Percentiles rank a stretch among this genome's conserved stretches.
phyloP scores from a whole-genome alignment of 2,888 invertebrate genomes.

The Aplocera efformata region DNA sequence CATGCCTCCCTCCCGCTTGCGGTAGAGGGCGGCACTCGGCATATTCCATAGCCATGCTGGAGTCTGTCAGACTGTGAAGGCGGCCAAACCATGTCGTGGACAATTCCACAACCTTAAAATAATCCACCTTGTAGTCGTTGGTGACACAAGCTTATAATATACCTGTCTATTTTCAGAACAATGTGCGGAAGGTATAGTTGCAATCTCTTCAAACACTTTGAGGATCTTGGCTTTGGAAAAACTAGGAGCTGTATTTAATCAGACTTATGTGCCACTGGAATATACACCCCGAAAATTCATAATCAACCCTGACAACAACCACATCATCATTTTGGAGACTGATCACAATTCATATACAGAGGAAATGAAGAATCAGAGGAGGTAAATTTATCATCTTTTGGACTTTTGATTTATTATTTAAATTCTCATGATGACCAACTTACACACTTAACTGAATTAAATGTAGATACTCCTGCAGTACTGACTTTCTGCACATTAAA shows the following conservation, averaged over 20 bases:
- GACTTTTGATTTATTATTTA: neutral
- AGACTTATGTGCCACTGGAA: constrained; percentile 94
- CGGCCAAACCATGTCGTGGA: constrained; percentile 86
- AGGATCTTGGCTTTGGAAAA: constrained; percentile 98
- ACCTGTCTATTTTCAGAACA: constrained; percentile 83
- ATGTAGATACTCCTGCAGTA: constrained; percentile 74
- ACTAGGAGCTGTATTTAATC: constrained; percentile 98
- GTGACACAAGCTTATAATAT: neutral
- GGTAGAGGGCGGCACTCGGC: constrained; percentile 80
- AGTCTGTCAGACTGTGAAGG: constrained; percentile 84
- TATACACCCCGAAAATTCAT: constrained; percentile 98
- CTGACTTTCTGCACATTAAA: constrained; percentile 42
- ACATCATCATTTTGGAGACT: constrained; percentile 95
- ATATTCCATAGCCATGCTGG: constrained; percentile 88
- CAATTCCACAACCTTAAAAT: constrained; percentile 47
- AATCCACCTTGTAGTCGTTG: no score
- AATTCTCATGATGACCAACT: constrained; percentile 58
- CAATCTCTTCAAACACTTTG: constrained; percentile 98
- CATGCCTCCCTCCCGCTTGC: constrained; percentile 72
- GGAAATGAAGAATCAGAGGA: constrained; percentile 94
- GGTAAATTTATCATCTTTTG: constrained; percentile 44
- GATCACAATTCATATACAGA: constrained; percentile 99
- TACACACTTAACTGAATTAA: constrained; percentile 56
- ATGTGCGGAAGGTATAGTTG: constrained; percentile 99
- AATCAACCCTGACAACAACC: constrained; percentile 94